phyloP scores from a whole-genome alignment of 1,140 invertebrate species.

The Caenorhabditis briggsae region DNA sequence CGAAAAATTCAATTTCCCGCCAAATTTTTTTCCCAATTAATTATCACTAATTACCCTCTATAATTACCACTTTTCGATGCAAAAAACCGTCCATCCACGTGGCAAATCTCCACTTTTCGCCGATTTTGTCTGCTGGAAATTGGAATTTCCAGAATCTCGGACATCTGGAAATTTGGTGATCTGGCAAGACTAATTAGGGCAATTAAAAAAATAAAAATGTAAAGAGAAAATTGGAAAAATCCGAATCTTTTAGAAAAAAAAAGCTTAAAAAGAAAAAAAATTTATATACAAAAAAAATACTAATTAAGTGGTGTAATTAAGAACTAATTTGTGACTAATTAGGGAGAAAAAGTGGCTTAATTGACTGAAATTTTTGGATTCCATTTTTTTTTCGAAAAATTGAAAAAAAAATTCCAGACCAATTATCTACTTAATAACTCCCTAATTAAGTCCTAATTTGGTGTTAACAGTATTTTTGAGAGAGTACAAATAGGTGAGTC shows the following conservation, averaged over 20 bases:
- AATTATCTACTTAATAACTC: not conserved
- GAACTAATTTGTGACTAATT: too few relatives aligned
- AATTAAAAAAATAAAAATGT: not conserved
- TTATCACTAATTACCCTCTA: not conserved
- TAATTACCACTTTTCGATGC: slow-evolving; percentile 17
- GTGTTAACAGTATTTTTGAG: slow-evolving; percentile 47
- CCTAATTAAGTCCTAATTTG: slow-evolving; percentile 16
- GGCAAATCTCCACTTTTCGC: slow-evolving; percentile 31
- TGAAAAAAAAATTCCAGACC: not conserved
- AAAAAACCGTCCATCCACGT: slow-evolving; percentile 27
- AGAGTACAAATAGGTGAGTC: slow-evolving; percentile 32
- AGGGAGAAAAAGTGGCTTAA: too few relatives aligned
- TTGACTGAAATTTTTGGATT: too few relatives aligned
- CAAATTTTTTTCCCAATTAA: too few relatives aligned
- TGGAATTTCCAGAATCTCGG: slow-evolving; percentile 1
- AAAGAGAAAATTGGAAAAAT: not conserved
- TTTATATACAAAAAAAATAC: not conserved
- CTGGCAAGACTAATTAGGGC: not conserved
- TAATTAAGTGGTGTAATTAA: too few relatives aligned
- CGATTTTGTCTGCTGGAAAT: not conserved
- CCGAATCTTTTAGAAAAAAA: not conserved
- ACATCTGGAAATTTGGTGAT: not conserved
- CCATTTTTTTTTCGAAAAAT: not conserved
- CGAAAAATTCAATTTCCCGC: not conserved
- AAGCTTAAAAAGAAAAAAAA: too few relatives aligned